phyloP scores from a whole-genome alignment of 2,888 invertebrate genomes.

The Apamea sordens region DNA sequence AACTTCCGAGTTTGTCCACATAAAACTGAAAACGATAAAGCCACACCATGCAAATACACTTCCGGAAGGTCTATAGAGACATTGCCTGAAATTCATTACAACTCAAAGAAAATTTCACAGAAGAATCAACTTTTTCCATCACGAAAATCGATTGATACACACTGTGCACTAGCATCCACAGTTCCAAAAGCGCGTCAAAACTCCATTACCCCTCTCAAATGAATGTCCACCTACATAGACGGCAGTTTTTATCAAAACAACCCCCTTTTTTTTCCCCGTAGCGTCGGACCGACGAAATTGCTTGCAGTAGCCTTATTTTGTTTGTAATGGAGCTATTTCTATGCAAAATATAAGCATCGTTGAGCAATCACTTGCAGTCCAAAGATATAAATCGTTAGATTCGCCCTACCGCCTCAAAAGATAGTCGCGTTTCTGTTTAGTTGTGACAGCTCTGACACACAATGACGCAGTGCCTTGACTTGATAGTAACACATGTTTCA shows the following conservation, averaged over 20 bases:
- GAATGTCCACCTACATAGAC: background rate
- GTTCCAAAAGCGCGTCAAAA: background rate
- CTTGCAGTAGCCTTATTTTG: slow-evolving; percentile 23
- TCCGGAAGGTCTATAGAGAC: background rate
- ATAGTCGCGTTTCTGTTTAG: background rate
- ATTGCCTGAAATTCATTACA: background rate
- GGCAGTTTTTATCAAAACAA: slow-evolving; percentile 10
- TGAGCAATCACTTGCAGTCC: slow-evolving; percentile 24
- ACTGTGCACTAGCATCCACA: background rate
- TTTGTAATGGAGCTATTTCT: slow-evolving; percentile 45
- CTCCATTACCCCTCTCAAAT: slow-evolving; percentile 22
- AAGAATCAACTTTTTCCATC: background rate
- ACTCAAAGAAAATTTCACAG: background rate
- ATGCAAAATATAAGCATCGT: slow-evolving; percentile 52
- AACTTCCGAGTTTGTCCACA: background rate
- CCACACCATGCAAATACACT: background rate
- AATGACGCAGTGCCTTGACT: background rate
- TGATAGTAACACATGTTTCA: too few relatives aligned
- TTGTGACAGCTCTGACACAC: background rate
- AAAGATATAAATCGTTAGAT: slow-evolving; percentile 2
- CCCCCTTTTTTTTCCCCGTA: slow-evolving; percentile 8
- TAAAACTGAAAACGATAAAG: background rate
- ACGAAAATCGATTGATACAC: background rate
- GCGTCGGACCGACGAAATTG: slow-evolving; percentile 37
- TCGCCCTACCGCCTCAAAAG: background rate